These are phyloP conservation scores for Pseudoatta argentina DNA, from an alignment of 1,140 invertebrate species.

Conservation along the genomic window DNA sequence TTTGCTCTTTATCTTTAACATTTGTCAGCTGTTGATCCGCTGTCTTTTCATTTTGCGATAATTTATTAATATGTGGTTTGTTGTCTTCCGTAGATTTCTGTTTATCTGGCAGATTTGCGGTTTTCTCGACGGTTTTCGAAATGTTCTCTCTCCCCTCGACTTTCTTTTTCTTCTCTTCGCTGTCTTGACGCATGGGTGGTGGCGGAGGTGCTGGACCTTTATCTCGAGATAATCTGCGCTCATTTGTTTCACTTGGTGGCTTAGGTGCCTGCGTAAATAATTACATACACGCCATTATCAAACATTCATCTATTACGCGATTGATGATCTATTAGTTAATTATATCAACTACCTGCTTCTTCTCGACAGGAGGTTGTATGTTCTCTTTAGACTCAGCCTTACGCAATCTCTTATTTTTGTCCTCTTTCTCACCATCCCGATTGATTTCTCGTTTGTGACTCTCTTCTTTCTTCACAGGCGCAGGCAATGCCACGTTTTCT, in stretches of 20 bases:
- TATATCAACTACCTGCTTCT: conserved; percentile 84
- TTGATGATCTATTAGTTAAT: not conserved
- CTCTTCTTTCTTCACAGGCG: conserved; percentile 83
- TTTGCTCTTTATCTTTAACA: conserved; percentile 62
- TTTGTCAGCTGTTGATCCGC: conserved; percentile 51
- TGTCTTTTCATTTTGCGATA: conserved; percentile 33
- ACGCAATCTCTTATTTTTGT: conserved; percentile 85
- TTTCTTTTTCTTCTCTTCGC: conserved; percentile 79
- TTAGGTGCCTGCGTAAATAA: conserved; percentile 82
- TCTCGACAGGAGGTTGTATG: conserved; percentile 84
- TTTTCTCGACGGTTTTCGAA: conserved; percentile 73
- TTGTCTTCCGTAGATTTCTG: conserved; percentile 60
- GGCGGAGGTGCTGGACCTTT: conserved; percentile 87
- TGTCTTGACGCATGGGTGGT: conserved; percentile 82
- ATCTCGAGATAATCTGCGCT: conserved; percentile 84
- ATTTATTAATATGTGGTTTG: conserved; percentile 49
- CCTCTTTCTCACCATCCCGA: conserved; percentile 85
- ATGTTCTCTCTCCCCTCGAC: conserved; percentile 79
- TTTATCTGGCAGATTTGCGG: conserved; percentile 68
- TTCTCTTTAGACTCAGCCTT: conserved; percentile 86
- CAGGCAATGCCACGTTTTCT: conserved; percentile 79
- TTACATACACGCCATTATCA: conserved; percentile 2
- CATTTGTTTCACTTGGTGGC: conserved; percentile 81
- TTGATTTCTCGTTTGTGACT: conserved; percentile 85
- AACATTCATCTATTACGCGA: not conserved